Evolutionary conservation across 2,113 vertebrate genomes (phyloP).

Genomic region (Sander lucioperca): DNA sequence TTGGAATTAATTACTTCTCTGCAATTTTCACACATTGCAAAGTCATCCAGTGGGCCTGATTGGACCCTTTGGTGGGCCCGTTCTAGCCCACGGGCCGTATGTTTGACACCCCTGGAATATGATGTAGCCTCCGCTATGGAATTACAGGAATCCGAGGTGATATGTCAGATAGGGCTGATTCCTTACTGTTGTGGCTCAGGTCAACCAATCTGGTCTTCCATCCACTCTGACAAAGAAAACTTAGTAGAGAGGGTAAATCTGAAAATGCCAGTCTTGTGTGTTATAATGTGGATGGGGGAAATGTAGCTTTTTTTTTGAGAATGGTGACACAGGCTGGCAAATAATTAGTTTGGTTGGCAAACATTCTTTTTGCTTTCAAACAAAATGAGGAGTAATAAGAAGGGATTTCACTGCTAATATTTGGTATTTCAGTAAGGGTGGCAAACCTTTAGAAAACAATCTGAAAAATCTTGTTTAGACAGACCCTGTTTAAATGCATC

Average conservation of each 20-base stretch:
- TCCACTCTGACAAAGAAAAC: background rate
- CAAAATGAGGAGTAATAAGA: background rate
- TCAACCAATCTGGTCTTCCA: background rate
- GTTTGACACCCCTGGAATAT: too few relatives aligned
- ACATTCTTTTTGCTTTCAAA: slow-evolving; percentile 19
- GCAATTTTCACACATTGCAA: too few relatives aligned
- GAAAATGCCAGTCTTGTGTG: background rate
- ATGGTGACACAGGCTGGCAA: slow-evolving; percentile 2
- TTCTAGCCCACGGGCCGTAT: too few relatives aligned
- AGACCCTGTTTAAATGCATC: background rate
- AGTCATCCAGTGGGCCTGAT: too few relatives aligned
- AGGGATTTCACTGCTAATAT: background rate
- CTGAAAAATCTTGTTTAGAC: background rate
- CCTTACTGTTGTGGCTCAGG: background rate
- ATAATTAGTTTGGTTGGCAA: slow-evolving; percentile 17
- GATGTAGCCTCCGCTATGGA: background rate
- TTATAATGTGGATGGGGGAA: slow-evolving; percentile 4
- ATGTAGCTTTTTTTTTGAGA: background rate
- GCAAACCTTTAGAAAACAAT: background rate
- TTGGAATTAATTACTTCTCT: too few relatives aligned
- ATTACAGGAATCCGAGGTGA: slow-evolving; percentile 3
- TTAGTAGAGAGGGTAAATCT: background rate
- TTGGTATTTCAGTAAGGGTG: background rate
- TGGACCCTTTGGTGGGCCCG: too few relatives aligned
- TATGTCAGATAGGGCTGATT: slow-evolving; percentile 2